phyloP scores from a whole-genome alignment of 2,797 vertebrate genomes.

The Sciurus vulgaris region DNA sequence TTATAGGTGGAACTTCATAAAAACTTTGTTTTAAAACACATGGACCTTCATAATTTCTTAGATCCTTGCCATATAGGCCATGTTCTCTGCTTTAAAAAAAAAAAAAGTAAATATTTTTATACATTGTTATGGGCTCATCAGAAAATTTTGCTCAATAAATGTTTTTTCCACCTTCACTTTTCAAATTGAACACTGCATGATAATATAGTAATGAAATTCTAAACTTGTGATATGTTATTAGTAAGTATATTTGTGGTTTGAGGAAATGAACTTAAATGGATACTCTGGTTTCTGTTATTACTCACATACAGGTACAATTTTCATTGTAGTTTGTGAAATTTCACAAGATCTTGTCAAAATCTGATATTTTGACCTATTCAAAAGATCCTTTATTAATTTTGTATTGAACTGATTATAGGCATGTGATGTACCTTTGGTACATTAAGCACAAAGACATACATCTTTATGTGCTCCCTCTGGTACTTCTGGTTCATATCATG shows the following conservation, averaged over 20 bases:
- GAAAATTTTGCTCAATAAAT: not conserved
- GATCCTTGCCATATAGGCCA: not conserved
- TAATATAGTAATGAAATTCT: not conserved
- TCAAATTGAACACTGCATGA: not conserved
- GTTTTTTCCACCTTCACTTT: not conserved
- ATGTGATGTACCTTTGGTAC: not conserved
- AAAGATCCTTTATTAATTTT: not conserved
- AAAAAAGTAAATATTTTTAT: not conserved
- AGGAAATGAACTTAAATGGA: not conserved
- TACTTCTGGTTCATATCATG: not conserved
- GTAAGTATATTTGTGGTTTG: not conserved
- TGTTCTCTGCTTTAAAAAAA: not conserved
- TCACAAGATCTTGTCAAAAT: not conserved
- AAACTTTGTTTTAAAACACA: not conserved
- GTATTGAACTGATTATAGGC: not conserved
- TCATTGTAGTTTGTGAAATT: not conserved
- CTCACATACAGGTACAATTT: not conserved
- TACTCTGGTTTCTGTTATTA: not conserved
- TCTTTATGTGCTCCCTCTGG: not conserved
- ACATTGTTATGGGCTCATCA: not conserved
- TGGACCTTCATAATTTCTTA: not conserved
- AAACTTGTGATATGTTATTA: conserved; percentile 29
- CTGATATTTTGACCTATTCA: not conserved
- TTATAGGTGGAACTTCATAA: not conserved
- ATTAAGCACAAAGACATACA: not conserved